Evolutionary conservation across 2,113 vertebrate genomes (phyloP), one percentile per base, ranked within the genome.

Genomic region (Psettodes erumei): DNA sequence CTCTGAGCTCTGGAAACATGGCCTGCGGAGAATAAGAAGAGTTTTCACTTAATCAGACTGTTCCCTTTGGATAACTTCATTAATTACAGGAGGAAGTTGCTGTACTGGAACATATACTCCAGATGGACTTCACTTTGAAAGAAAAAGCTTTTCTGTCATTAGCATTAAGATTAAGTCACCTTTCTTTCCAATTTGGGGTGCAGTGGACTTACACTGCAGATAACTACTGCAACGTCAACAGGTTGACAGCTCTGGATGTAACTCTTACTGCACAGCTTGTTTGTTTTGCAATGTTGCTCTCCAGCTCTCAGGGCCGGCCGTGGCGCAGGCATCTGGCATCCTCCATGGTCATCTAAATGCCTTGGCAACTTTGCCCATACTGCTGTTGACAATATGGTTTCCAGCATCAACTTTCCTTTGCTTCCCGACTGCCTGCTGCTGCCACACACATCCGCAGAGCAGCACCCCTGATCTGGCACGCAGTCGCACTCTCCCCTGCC

Each of bases 1-100:
- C 80, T 71, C 38, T 27, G 45, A 51, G 71, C 75, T 59, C 56
- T 59, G 71, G 28, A 70, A 78, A 70, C 60, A 42, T 4, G 27
- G 83, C 77, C 86, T 87, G 63, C 81, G 64, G 85, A 89, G 91
- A 87, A 81, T 82, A 81, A 87, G 82, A 63, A 50, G 59, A 78
- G 73, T 85, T 91, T 85, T 90, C 75, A 82, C 86, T 91, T 89
- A 89, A 91, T 90, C 86, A 81, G 69, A 67, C 82, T 42, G 42
- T 77, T 91, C 82, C 86, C 84, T 87, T 90, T 76, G 67, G 83
- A 87, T 79, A 67, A 72, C 69, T 81, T 81, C 65, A 82, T 91
- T 92, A 90, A 89, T 92, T 89, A 90, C 86, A 74, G 84, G 33
- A 87, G 74, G 67, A 89, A 82, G 74, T 75, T 84, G 70, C 65